These are phyloP conservation scores for Oscheius onirici DNA, from an alignment of 2,888 invertebrate species.

Conservation along the genomic window DNA sequence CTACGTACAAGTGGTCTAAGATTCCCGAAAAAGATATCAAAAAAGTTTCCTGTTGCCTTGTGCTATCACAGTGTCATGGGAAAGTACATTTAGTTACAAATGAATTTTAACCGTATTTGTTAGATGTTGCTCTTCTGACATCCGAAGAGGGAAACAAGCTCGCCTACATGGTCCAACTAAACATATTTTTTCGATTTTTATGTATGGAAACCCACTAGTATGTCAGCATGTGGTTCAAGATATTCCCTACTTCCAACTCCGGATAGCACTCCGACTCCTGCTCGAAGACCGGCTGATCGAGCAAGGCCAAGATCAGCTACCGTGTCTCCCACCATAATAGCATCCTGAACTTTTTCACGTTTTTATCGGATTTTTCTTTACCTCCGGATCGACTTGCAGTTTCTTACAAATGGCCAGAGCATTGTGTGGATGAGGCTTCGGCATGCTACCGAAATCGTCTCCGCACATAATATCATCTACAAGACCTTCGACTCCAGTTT, in stretches of 20 bases:
- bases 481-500: slow-evolving; percentile 63
- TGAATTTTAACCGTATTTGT: slow-evolving; percentile 11
- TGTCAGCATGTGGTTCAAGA: slow-evolving; percentile 63
- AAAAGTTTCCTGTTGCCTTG: background rate
- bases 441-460: slow-evolving; percentile 72
- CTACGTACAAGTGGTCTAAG: slow-evolving; percentile 56
- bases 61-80: slow-evolving; percentile 24
- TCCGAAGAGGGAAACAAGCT: slow-evolving; percentile 15
- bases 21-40: background rate
- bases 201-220: slow-evolving; percentile 52
- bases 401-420: slow-evolving; percentile 70
- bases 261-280: slow-evolving; percentile 73
- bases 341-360: slow-evolving; percentile 51
- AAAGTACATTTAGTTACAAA: slow-evolving; percentile 13
- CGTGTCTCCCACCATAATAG: slow-evolving; percentile 74
- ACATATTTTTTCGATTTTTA: background rate
- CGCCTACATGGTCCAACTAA: slow-evolving; percentile 21
- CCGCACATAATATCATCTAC: slow-evolving; percentile 74
- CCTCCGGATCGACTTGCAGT: slow-evolving; percentile 61
- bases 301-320: slow-evolving; percentile 74
- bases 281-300: slow-evolving; percentile 72
- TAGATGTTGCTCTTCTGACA: slow-evolving; percentile 15
- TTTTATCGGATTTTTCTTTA: background rate
- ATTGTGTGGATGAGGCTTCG: slow-evolving; percentile 74
- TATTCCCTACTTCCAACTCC: slow-evolving; percentile 70